Base-by-base conservation (phyloP, 2,888 invertebrate species). In the Anthrax anthrax region DNA sequence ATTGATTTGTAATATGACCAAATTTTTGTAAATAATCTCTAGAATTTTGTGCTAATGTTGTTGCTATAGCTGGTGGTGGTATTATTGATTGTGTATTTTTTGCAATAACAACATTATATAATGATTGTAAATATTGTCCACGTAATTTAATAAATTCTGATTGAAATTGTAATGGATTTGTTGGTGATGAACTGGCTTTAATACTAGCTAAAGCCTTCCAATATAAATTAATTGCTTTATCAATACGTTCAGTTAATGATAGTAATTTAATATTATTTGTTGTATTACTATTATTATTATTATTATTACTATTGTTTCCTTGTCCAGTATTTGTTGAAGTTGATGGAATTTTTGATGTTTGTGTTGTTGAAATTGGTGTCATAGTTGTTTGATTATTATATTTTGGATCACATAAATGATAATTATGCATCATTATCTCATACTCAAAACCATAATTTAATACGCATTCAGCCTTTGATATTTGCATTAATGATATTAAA, bases 11-110 rank as follows among this genome's bases (percentile, higher is more conserved):
- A 2, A 87, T 81, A 54, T 86, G 80, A 0, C 87, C 86, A 62
- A 81, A 85, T 54, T 82, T 75, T 55, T 84, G 81, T 46, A 84
- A 73, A 56, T 86, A 84, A 59, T 87, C 86, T 43, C 84, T 73
- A 1, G 83, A 80, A 37, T 78, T 78, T 53, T 84, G 81, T 0
- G 89, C 89, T 44, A 86, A 75, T 3, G 84, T 79, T 3, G 83
- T 79, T 0, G 94, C 91, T 47, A 92, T 88, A 1, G 92, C 92
- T 0, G 94, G 91, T 37, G 94, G 91, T 27, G 94, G 95, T 48
- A 90, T 88, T 49, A 91, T 86, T 58, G 87, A 86, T 51, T 69
- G 69, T 0, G 72, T 72, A 16, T 72, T 63, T 52, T 70, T 61
- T 0, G 72, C 72, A 0, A 67, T 65, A 2, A 68, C 69, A 0